Evolutionary conservation across 2,797 vertebrate genomes (phyloP).

Genomic region (Passerculus sandwichensis): DNA sequence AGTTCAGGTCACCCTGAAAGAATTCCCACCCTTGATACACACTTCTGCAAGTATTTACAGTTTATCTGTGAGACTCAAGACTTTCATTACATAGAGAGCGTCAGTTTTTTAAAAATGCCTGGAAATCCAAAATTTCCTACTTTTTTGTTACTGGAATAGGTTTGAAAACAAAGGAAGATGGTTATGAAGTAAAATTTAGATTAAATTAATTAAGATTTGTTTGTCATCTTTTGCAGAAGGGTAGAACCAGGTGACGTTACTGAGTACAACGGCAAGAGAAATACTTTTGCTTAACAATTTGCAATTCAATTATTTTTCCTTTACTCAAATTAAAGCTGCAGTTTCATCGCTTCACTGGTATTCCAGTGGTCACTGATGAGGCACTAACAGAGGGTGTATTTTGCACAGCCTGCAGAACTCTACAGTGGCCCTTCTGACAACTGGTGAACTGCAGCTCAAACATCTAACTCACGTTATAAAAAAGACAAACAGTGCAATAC

Average conservation of each 20-base stretch:
- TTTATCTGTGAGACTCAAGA: background rate
- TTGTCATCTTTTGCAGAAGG: background rate
- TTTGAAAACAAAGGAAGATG: background rate
- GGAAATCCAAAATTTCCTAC: background rate
- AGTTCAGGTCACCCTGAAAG: background rate
- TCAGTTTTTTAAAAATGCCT: background rate
- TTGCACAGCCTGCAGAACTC: background rate
- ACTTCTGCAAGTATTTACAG: background rate
- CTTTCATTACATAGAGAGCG: background rate
- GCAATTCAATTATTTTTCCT: background rate
- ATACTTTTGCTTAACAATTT: background rate
- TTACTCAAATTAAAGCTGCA: background rate
- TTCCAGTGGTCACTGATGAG: background rate
- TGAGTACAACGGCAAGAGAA: background rate
- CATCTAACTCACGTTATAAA: fast-evolving
- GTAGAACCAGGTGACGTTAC: background rate
- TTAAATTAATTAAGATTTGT: background rate
- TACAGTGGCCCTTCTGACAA: background rate
- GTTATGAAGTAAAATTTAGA: background rate
- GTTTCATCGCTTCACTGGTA: background rate
- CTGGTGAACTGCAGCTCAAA: background rate
- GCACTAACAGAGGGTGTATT: background rate
- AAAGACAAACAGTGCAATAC: background rate
- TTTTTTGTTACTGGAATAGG: background rate
- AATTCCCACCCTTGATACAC: background rate